Evolutionary conservation across 2,797 vertebrate genomes (phyloP).

Genomic region (Caiman crocodilus): DNA sequence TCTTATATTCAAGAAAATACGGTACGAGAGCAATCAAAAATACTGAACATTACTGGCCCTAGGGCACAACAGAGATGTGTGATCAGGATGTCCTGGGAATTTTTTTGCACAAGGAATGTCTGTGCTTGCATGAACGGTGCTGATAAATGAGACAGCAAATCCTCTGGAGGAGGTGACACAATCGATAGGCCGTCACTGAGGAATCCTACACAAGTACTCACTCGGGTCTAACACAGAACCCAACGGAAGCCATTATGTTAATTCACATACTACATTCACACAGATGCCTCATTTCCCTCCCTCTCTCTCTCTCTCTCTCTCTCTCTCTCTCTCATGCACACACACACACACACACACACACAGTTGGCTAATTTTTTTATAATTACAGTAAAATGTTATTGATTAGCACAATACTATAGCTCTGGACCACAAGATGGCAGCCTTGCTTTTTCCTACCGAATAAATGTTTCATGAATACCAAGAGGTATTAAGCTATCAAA

Average conservation of each 20-base stretch:
- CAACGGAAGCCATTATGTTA: neutral
- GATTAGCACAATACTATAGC: neutral
- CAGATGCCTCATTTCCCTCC: fast-evolving
- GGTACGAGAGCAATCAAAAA: neutral
- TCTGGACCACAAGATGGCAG: conserved; percentile 57
- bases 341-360: too few species aligned
- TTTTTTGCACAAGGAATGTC: neutral
- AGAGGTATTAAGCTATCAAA: neutral
- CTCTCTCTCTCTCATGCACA: too few species aligned
- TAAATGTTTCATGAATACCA: fast-evolving
- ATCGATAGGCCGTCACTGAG: neutral
- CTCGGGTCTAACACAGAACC: neutral
- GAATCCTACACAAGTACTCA: neutral
- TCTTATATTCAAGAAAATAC: too few species aligned
- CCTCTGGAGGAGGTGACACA: neutral
- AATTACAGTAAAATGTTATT: too few species aligned
- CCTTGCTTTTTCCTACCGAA: conserved; percentile 21
- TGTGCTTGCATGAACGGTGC: neutral
- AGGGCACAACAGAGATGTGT: neutral
- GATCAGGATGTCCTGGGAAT: neutral
- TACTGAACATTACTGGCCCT: neutral
- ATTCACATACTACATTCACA: too few species aligned
- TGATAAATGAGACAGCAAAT: neutral
- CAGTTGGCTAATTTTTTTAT: too few species aligned
- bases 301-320: neutral